Base-by-base conservation (phyloP, 2,797 vertebrate species). In the Anas bahamensis region DNA sequence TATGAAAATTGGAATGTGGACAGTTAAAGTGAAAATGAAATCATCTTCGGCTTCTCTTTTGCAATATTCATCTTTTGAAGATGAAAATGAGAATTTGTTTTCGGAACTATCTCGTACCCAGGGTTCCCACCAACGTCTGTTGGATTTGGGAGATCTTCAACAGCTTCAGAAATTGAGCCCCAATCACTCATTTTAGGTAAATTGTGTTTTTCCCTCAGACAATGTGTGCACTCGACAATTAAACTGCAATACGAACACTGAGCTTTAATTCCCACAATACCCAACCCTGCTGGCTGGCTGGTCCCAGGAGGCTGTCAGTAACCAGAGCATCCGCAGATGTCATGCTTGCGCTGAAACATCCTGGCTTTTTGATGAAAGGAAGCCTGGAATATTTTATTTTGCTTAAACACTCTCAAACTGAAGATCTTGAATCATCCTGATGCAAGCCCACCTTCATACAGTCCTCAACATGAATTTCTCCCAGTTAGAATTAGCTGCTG, bases 211-310 rank as follows among this genome's bases (percentile, higher is more conserved):
- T n/a, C 29, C 61, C 31, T 63, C n/a, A 74, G 61, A 90, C 28
- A 19, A 46, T 0, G 0, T 2, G 16, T 68, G 29, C 83, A 39
- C 52, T 91, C 6, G 2, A 39, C 85, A 86, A 72, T 46, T 83
- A 86, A 89, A 28, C 39, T 82, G 64, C 68, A 63, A 42, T 55
- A 52, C 0, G 1, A 92, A 65, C 50, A 18, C 1, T 0, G 26
- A 89, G 59, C 42, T 92, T 86, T 77, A 89, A 92, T 92, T 93
- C 90, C 81, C 79, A 48, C 5, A 3, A n/a, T 23, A 65, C 50
- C 35, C 26, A 69, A 63, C 50, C 57, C 56, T 92, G 35, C 76
- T 90, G 90, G 60, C 60, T 78, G 85, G 53, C 50, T 55, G 59
- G 41, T 82, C 86, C 72, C 91, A 59, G n/a, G 39, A 82, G 77